Conservation (phyloP, 92 coral and sea anemone genomes). For the Parazoanthus darwini region DNA sequence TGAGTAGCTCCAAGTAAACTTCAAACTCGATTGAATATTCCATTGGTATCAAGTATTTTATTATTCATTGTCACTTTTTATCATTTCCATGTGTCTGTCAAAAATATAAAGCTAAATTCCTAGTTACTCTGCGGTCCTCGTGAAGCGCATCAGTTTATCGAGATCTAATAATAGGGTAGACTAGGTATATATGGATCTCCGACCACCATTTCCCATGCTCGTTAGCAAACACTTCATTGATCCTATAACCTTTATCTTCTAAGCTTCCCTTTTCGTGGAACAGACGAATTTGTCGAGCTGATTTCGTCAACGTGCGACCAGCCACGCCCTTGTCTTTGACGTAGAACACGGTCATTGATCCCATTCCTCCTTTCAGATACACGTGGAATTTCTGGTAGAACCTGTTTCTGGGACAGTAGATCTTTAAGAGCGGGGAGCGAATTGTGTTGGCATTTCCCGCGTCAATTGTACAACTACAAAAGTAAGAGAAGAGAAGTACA, state of each 20-base stretch:
- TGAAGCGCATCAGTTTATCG: too few relatives aligned
- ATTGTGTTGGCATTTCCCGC: not conserved
- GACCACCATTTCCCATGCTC: not conserved
- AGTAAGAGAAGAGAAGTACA: not conserved
- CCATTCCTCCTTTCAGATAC: not conserved
- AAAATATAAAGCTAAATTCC: too few relatives aligned
- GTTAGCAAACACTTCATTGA: not conserved
- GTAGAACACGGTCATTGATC: not conserved
- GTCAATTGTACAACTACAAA: not conserved
- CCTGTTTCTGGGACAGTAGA: not conserved
- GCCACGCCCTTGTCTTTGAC: not conserved
- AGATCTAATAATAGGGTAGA: not conserved
- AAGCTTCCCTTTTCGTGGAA: not conserved
- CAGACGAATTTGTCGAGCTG: not conserved
- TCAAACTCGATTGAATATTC: too few relatives aligned
- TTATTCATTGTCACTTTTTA: too few relatives aligned
- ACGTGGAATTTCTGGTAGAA: not conserved
- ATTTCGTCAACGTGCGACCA: not conserved
- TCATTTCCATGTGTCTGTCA: too few relatives aligned
- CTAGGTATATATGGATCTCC: not conserved
- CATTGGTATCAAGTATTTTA: too few relatives aligned
- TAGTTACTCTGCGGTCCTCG: not conserved
- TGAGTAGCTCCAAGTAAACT: too few relatives aligned
- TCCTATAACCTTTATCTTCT: not conserved
- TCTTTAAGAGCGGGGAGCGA: not conserved